Percentiles rank a stretch among this genome's conserved stretches.
phyloP scores from a whole-genome alignment of 2,888 invertebrate species.

The Agrotis ipsilon region DNA sequence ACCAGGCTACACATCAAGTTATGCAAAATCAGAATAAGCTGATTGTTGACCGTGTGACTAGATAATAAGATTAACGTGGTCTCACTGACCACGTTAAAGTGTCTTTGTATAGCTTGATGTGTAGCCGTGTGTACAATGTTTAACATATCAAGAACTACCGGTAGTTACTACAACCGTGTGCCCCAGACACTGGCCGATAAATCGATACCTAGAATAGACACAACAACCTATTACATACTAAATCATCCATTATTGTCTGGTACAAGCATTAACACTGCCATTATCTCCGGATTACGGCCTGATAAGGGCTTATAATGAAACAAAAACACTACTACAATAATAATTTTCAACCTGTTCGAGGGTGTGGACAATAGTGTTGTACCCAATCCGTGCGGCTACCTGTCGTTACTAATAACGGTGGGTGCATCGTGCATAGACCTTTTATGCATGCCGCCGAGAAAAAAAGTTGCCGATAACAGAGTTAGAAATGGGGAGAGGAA shows the following conservation, averaged over 20 bases:
- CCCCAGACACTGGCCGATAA: conserved; percentile 16
- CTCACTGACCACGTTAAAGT: too few species aligned
- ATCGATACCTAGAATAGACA: background rate
- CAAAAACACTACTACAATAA: conserved; percentile 1
- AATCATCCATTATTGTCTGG: conserved; percentile 24
- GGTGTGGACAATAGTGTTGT: conserved; percentile 36
- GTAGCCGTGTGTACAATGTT: background rate
- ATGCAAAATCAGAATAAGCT: too few species aligned
- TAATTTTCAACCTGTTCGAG: conserved; percentile 40
- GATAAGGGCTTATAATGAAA: conserved; percentile 37
- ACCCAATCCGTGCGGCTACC: conserved; percentile 36
- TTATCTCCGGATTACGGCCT: conserved; percentile 15
- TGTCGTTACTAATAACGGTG: conserved; percentile 31
- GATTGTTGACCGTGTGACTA: too few species aligned
- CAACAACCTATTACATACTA: background rate
- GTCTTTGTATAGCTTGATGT: too few species aligned
- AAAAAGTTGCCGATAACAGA: conserved; percentile 27
- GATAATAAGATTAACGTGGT: too few species aligned
- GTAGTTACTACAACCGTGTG: background rate
- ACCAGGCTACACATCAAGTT: too few species aligned
- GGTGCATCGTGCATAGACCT: conserved; percentile 24
- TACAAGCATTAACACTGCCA: conserved; percentile 11
- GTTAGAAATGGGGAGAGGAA: conserved; percentile 1
- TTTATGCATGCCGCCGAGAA: conserved; percentile 16
- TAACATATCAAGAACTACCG: too few species aligned